Conservation (phyloP, 1,140 invertebrate species). For the Hyphantria cunea region DNA sequence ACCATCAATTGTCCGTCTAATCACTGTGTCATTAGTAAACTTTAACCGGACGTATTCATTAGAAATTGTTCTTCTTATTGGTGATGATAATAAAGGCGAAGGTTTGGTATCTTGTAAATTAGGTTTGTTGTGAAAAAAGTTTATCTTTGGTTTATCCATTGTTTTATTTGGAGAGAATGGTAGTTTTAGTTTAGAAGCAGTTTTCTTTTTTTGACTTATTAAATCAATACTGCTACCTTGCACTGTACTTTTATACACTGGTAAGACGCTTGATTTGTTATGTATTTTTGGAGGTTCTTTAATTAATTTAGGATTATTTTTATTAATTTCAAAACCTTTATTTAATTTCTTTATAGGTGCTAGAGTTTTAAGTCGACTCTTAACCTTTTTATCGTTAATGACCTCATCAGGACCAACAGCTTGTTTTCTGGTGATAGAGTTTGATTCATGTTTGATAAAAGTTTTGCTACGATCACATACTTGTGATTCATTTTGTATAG, state of each 20-base stretch:
- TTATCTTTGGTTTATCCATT: conserved; percentile 75
- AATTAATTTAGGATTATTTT: conserved; percentile 46
- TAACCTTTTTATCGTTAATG: conserved; percentile 48
- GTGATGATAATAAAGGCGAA: conserved; percentile 62
- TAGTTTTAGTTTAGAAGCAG: conserved; percentile 67
- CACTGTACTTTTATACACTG: conserved; percentile 66
- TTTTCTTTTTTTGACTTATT: conserved; percentile 61
- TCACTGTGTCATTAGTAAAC: conserved; percentile 67
- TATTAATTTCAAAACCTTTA: conserved; percentile 60
- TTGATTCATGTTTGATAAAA: conserved; percentile 54
- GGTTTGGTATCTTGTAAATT: conserved; percentile 53
- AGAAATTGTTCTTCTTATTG: conserved; percentile 69
- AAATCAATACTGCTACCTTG: conserved; percentile 49
- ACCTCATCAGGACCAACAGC: conserved; percentile 33
- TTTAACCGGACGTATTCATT: conserved; percentile 78
- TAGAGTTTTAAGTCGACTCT: conserved; percentile 59
- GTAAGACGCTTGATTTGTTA: conserved; percentile 63
- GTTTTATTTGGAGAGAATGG: conserved; percentile 72
- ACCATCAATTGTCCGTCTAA: conserved; percentile 68
- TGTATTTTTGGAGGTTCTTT: conserved; percentile 51
- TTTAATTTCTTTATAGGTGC: conserved; percentile 62
- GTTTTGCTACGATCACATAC: conserved; percentile 56
- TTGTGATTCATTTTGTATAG: conserved; percentile 46
- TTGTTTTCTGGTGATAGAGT: conserved; percentile 32
- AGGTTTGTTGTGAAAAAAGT: conserved; percentile 69